Percentiles rank a stretch among this genome's conserved stretches.
These are phyloP conservation scores for Craterocephalus amniculus DNA, from an alignment of 2,797 vertebrate species.

Conservation along the genomic window DNA sequence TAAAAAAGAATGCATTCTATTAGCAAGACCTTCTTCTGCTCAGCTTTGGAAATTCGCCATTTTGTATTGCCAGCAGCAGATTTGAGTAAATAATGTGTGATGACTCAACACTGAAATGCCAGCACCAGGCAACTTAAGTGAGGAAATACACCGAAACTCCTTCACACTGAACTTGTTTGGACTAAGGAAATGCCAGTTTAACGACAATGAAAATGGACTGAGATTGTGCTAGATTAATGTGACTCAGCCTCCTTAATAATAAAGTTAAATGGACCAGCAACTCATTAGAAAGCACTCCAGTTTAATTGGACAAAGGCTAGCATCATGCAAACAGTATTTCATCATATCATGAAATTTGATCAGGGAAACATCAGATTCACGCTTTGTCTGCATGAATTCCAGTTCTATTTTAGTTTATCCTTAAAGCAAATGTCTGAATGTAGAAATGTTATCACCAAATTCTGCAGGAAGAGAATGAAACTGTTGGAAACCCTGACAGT, in stretches of 20 bases:
- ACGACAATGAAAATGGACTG: constrained; percentile 34
- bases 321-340: neutral
- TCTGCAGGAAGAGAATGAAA: neutral
- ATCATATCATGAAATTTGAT: neutral
- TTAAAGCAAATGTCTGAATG: neutral
- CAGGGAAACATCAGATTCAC: constrained; percentile 4
- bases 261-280: constrained; percentile 6
- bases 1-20: constrained; percentile 57
- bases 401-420: constrained; percentile 2
- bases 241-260: neutral
- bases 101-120: constrained; percentile 57
- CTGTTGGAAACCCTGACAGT: neutral
- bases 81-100: constrained; percentile 69
- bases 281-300: constrained; percentile 6
- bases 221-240: constrained; percentile 13
- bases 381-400: constrained; percentile 10
- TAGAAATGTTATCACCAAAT: neutral
- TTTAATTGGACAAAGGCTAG: constrained; percentile 16
- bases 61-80: constrained; percentile 65
- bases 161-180: constrained; percentile 26
- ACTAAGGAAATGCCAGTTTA: constrained; percentile 29
- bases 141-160: constrained; percentile 38
- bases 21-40: constrained; percentile 55
- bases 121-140: constrained; percentile 20
- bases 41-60: constrained; percentile 54